These are phyloP conservation scores for Ctenopoma kingsleyae DNA, from an alignment of 2,797 vertebrate species.

Conservation along the genomic window DNA sequence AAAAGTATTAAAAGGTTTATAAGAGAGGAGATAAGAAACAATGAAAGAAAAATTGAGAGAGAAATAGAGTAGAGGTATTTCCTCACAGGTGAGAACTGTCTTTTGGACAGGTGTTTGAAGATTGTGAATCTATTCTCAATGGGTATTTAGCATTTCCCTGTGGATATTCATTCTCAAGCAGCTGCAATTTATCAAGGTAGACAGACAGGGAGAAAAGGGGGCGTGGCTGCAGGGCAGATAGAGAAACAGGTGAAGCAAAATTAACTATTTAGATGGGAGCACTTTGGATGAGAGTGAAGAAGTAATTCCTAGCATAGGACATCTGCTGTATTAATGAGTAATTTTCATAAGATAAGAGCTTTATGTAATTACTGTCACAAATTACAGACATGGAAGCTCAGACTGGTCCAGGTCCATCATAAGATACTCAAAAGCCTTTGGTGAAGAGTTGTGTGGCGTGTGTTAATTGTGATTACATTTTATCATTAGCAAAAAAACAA, in stretches of 20 bases:
- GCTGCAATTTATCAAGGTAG: constrained; percentile 68
- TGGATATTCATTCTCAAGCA: constrained; percentile 61
- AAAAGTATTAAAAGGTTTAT: constrained; percentile 41
- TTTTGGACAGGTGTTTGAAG: constrained; percentile 66
- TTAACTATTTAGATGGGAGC: constrained; percentile 34
- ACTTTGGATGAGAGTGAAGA: constrained; percentile 28
- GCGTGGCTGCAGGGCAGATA: constrained; percentile 35
- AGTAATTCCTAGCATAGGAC: constrained; percentile 47
- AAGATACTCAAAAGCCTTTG: background rate
- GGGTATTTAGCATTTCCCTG: constrained; percentile 71
- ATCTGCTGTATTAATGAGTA: constrained; percentile 55
- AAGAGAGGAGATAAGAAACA: constrained; percentile 45
- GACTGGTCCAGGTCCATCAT: constrained; percentile 26
- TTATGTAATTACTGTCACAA: constrained; percentile 49
- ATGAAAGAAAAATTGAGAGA: constrained; percentile 43
- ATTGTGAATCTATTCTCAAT: constrained; percentile 69
- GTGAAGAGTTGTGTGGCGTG: background rate
- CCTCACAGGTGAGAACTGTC: constrained; percentile 60
- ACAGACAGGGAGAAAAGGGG: constrained; percentile 46
- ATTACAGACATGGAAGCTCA: constrained; percentile 42
- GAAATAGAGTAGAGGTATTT: constrained; percentile 60
- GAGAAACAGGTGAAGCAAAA: constrained; percentile 14
- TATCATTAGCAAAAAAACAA: background rate
- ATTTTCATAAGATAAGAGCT: constrained; percentile 60
- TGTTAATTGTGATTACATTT: background rate